Conservation (phyloP, 1,140 invertebrate species). For the Gonioctena quinquepunctata region DNA sequence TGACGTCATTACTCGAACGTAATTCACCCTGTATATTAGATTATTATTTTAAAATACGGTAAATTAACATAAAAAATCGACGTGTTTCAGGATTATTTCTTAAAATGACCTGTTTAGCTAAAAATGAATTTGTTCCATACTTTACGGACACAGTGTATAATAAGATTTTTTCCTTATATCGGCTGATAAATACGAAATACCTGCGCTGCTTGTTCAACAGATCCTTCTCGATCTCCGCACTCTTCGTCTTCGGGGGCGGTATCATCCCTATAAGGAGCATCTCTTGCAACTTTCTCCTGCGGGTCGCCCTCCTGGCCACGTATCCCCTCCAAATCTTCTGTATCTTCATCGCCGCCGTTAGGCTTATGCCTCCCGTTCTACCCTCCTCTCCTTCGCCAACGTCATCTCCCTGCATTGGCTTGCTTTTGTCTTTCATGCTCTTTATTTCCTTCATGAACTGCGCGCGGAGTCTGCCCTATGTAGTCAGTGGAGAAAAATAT, state of each 20-base stretch:
- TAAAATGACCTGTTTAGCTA: too few relatives aligned
- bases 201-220: conserved; percentile 63
- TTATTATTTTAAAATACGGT: too few relatives aligned
- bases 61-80: too few relatives aligned
- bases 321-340: conserved; percentile 84
- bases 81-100: too few relatives aligned
- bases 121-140: too few relatives aligned
- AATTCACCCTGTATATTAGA: too few relatives aligned
- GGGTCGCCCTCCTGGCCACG: conserved; percentile 69
- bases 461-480: conserved; percentile 77
- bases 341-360: conserved; percentile 73
- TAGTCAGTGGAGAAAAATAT: too few relatives aligned
- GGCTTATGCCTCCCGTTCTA: conserved; percentile 56
- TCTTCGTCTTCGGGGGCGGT: conserved; percentile 58
- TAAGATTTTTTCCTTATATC: too few relatives aligned
- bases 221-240: conserved; percentile 54
- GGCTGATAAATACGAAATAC: not conserved
- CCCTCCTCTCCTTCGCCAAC: conserved; percentile 55
- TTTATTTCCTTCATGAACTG: conserved; percentile 91
- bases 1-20: too few relatives aligned
- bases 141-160: too few relatives aligned
- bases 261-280: conserved; percentile 83
- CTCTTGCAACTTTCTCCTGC: conserved; percentile 74
- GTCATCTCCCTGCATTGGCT: conserved; percentile 57
- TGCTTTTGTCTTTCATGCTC: conserved; percentile 73